Percentiles rank a stretch among this genome's conserved stretches.
phyloP scores from a whole-genome alignment of 2,113 vertebrate species.

The Ptyas mucosa region DNA sequence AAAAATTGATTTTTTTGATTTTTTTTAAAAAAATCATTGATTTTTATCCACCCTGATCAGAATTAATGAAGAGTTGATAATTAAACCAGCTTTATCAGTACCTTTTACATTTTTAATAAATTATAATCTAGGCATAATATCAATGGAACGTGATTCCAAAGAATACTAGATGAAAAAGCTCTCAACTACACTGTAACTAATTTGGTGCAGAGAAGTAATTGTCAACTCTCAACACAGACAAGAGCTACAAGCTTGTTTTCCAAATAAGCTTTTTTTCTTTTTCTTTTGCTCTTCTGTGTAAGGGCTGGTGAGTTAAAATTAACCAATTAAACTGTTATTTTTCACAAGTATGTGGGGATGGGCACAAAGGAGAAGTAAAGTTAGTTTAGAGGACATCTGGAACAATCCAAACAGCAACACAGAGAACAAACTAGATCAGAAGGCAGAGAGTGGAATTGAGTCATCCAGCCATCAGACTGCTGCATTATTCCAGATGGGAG shows the following conservation, averaged over 20 bases:
- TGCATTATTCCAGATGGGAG: background rate
- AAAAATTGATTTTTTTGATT: no score
- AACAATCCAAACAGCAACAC: background rate
- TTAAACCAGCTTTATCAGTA: background rate
- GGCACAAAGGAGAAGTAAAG: background rate
- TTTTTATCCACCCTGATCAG: no score
- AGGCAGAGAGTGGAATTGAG: background rate
- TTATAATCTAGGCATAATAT: background rate
- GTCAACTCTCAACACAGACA: background rate
- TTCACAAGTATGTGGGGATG: background rate
- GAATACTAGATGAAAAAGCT: background rate
- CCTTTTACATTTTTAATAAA: background rate
- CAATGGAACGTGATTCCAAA: background rate
- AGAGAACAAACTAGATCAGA: background rate
- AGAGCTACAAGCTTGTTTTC: background rate
- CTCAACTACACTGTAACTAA: background rate
- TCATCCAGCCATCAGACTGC: background rate
- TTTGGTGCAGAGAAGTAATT: background rate
- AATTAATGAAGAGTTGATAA: background rate
- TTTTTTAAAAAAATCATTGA: no score
- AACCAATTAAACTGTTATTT: background rate
- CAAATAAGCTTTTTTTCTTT: background rate
- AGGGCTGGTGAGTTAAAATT: background rate
- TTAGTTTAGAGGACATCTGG: background rate
- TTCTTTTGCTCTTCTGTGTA: background rate